Conservation (phyloP, 2,113 vertebrate genomes). For the Piprites chloris region DNA sequence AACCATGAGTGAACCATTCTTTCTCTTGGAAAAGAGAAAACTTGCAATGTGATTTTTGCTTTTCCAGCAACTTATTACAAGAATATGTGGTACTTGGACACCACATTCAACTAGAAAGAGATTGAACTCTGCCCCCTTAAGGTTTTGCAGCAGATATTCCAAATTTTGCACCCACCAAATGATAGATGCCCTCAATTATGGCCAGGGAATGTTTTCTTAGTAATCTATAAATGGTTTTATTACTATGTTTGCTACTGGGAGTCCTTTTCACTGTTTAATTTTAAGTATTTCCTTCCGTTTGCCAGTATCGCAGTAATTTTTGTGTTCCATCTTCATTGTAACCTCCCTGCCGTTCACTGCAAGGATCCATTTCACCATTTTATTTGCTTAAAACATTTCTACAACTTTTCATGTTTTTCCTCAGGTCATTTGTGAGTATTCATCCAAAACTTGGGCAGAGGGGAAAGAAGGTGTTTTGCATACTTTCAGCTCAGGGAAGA, state of each 20-base stretch:
- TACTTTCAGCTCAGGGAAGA: neutral
- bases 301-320: neutral
- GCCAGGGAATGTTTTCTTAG: neutral
- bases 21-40: neutral
- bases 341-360: neutral
- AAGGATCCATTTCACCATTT: neutral
- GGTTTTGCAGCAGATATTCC: neutral
- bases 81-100: neutral
- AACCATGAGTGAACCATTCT: neutral
- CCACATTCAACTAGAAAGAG: neutral
- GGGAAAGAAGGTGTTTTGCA: neutral
- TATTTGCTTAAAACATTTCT: neutral
- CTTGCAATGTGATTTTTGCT: neutral
- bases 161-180: neutral
- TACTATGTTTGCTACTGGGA: neutral
- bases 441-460: neutral
- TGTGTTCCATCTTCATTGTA: neutral
- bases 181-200: neutral
- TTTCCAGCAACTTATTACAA: neutral
- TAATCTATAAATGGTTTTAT: neutral
- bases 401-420: rapidly evolving
- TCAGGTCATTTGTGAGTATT: neutral
- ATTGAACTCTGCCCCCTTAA: neutral
- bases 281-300: neutral
- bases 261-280: neutral